Evolutionary conservation across 2,113 vertebrate species (phyloP).

Genomic region (Mormoops blainvillei): DNA sequence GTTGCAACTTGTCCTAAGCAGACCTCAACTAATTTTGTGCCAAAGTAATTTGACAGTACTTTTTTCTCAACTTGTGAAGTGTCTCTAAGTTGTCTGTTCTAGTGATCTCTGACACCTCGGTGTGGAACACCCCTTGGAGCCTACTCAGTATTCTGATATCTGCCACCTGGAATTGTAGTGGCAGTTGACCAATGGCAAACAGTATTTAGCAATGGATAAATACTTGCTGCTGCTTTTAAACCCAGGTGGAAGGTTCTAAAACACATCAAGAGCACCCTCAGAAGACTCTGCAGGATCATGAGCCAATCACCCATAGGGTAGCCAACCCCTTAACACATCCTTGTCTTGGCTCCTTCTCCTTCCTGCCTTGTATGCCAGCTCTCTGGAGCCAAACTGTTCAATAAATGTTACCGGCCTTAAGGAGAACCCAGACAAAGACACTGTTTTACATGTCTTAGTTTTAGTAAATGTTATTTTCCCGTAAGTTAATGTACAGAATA

Average conservation of each 20-base stretch:
- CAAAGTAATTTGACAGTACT: neutral
- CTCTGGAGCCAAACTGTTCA: neutral
- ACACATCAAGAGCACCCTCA: neutral
- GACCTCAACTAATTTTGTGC: neutral
- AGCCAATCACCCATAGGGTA: neutral
- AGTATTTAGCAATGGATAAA: neutral
- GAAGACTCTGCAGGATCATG: neutral
- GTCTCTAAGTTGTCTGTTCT: neutral
- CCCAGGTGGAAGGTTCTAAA: neutral
- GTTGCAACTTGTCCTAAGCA: neutral
- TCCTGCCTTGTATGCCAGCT: neutral
- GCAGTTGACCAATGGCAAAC: neutral
- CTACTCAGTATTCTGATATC: neutral
- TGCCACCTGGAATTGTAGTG: neutral
- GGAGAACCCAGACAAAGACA: neutral
- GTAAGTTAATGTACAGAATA: neutral
- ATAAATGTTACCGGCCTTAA: neutral
- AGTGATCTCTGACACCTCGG: neutral
- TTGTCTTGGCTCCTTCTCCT: neutral
- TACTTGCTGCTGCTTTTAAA: neutral
- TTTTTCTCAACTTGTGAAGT: neutral
- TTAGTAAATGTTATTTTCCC: neutral
- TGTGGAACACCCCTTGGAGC: neutral
- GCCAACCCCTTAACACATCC: neutral
- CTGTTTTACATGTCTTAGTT: neutral